These are phyloP conservation scores for Mesorhabditis spiculigera DNA, from an alignment of 2,888 invertebrate species.

Conservation along the genomic window DNA sequence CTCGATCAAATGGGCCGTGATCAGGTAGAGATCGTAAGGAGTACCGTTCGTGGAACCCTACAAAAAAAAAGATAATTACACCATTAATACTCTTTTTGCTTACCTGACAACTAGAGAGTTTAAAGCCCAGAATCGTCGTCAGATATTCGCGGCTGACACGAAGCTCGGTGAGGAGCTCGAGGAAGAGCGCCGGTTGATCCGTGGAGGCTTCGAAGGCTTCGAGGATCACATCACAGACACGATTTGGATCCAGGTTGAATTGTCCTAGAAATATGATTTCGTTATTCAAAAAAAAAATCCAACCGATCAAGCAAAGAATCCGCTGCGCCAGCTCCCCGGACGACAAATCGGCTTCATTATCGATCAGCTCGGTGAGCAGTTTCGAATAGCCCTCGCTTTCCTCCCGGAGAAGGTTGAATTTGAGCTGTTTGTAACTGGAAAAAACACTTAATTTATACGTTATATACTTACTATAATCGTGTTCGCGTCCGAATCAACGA, in stretches of 20 bases:
- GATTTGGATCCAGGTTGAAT: constrained; percentile 95
- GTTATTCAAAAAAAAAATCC: neutral
- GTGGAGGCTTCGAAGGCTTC: constrained; percentile 81
- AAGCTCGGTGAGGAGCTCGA: constrained; percentile 80
- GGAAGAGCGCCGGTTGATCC: constrained; percentile 67
- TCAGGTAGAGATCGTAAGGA: constrained; percentile 73
- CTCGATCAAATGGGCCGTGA: constrained; percentile 84
- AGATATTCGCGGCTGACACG: constrained; percentile 80
- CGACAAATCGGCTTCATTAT: constrained; percentile 13
- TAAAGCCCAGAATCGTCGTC: constrained; percentile 76
- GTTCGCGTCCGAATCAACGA: neutral
- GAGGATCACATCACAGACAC: constrained; percentile 79
- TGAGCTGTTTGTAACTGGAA: constrained; percentile 92
- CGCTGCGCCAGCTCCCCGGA: constrained; percentile 22
- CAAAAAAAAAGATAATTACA: constrained; percentile 7
- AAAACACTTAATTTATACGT: neutral
- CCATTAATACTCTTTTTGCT: constrained; percentile 5
- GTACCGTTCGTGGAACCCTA: constrained; percentile 14
- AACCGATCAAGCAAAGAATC: constrained; percentile 39
- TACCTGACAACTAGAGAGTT: constrained; percentile 69
- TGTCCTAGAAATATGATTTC: constrained; percentile 71
- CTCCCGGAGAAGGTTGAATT: constrained; percentile 95
- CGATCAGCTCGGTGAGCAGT: constrained; percentile 57
- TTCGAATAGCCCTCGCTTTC: constrained; percentile 99
- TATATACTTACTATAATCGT: neutral